Percentiles rank a stretch among this genome's conserved stretches.
Conservation (phyloP, 1,140 invertebrate genomes). For the Conus ventricosus region DNA sequence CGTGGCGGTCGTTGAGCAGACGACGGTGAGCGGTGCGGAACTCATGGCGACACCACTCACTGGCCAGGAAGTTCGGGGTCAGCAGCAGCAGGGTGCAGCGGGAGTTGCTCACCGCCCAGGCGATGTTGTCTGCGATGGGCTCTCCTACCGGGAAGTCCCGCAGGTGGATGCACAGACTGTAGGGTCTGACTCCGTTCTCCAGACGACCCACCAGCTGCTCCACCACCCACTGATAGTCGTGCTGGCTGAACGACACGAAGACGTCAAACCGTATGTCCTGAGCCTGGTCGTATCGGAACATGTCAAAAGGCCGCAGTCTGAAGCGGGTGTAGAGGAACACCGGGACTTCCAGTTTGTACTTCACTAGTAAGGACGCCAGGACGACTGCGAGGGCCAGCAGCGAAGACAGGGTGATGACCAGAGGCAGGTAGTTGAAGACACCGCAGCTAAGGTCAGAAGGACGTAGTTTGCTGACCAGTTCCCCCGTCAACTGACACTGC, state of each 20-base stretch:
- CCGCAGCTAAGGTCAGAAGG: slow-evolving; percentile 40
- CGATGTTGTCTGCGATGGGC: slow-evolving; percentile 80
- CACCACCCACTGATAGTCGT: slow-evolving; percentile 92
- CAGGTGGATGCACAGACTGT: slow-evolving; percentile 93
- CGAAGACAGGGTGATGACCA: slow-evolving; percentile 28
- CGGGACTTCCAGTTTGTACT: slow-evolving; percentile 39
- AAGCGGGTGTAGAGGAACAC: slow-evolving; percentile 46
- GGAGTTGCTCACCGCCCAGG: slow-evolving; percentile 79
- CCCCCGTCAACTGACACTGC: slow-evolving; percentile 34
- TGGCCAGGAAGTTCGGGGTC: slow-evolving; percentile 80
- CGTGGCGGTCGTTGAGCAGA: slow-evolving; percentile 87
- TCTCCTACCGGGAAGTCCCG: slow-evolving; percentile 90
- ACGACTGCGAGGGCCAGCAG: slow-evolving; percentile 30
- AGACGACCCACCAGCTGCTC: slow-evolving; percentile 88
- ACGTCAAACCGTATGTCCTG: slow-evolving; percentile 81
- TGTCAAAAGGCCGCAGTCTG: slow-evolving; percentile 33
- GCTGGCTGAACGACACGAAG: slow-evolving; percentile 93
- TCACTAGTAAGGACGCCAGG: slow-evolving; percentile 30
- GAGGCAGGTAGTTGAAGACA: slow-evolving; percentile 18
- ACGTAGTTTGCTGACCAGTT: slow-evolving; percentile 29
- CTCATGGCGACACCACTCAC: slow-evolving; percentile 83
- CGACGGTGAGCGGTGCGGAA: slow-evolving; percentile 88
- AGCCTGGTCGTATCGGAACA: slow-evolving; percentile 31
- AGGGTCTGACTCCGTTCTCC: slow-evolving; percentile 88
- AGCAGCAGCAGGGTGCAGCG: slow-evolving; percentile 80